These are phyloP conservation scores for Delphinapterus leucas DNA, from an alignment of 2,113 vertebrate genomes.

Conservation along the genomic window DNA sequence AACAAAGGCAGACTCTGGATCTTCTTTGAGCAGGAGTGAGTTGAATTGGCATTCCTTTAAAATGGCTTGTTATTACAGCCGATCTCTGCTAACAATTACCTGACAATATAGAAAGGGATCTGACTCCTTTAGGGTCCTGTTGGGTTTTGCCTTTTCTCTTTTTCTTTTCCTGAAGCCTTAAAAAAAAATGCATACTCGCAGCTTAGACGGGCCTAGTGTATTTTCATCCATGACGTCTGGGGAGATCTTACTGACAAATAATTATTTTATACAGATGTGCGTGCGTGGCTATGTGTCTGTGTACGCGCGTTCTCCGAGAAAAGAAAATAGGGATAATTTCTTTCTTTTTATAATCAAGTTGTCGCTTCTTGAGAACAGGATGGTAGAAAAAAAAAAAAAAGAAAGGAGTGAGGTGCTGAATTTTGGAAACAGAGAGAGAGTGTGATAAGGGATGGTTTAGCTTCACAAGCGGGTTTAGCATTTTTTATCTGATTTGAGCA, in stretches of 20 bases:
- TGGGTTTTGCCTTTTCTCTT: neutral
- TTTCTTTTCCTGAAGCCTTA: neutral
- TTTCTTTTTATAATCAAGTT: neutral
- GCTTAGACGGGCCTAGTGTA: neutral
- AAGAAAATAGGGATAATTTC: neutral
- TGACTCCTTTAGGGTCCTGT: neutral
- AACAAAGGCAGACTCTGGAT: constrained; percentile 80
- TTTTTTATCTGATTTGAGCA: neutral
- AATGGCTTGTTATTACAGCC: constrained; percentile 50
- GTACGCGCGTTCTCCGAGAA: neutral
- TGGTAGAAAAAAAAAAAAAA: neutral
- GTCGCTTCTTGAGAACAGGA: neutral
- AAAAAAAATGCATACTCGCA: neutral
- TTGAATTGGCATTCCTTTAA: constrained; percentile 53
- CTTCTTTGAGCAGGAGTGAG: constrained; percentile 26
- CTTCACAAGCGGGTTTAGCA: neutral
- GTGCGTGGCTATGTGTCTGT: neutral
- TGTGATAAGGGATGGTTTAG: neutral
- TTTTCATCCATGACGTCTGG: neutral
- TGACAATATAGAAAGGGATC: neutral
- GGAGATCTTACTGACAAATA: neutral
- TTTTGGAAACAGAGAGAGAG: neutral
- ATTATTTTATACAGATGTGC: neutral
- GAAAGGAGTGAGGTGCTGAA: neutral
- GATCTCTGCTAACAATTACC: constrained; percentile 59